phyloP scores from a whole-genome alignment of 2,113 vertebrate species.

The Charadrius vociferus region DNA sequence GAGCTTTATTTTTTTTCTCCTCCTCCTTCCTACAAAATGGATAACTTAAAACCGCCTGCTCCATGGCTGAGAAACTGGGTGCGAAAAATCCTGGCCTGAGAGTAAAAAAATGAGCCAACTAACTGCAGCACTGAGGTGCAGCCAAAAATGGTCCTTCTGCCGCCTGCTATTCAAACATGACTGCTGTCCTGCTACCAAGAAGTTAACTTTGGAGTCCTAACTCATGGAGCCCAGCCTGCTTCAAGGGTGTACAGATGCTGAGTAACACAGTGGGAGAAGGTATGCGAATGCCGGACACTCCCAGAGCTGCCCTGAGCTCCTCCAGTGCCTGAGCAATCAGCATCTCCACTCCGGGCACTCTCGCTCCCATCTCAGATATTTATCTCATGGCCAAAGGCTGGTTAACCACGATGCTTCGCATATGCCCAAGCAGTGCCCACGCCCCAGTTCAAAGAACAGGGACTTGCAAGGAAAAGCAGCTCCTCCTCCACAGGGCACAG shows the following conservation, averaged over 20 bases:
- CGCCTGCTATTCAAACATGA: fast-evolving
- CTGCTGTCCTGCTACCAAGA: background rate
- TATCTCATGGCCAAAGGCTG: background rate
- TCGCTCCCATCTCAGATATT: background rate
- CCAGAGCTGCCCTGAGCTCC: background rate
- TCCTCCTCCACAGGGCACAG: background rate
- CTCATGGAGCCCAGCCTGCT: background rate
- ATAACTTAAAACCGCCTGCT: background rate
- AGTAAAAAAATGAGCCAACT: background rate
- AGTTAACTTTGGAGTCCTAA: background rate
- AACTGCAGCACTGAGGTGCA: background rate
- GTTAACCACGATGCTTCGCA: fast-evolving
- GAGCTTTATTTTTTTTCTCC: background rate
- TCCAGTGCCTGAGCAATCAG: background rate
- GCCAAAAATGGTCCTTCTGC: background rate
- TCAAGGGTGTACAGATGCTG: background rate
- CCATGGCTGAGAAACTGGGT: background rate
- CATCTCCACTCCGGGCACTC: fast-evolving
- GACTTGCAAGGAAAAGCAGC: background rate
- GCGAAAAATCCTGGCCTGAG: background rate
- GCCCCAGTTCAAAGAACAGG: background rate
- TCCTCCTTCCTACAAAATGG: background rate
- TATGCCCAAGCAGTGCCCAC: background rate
- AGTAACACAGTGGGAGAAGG: background rate
- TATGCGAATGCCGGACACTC: background rate